Conservation (phyloP, 2,113 vertebrate species). For the Chinchilla lanigera region DNA sequence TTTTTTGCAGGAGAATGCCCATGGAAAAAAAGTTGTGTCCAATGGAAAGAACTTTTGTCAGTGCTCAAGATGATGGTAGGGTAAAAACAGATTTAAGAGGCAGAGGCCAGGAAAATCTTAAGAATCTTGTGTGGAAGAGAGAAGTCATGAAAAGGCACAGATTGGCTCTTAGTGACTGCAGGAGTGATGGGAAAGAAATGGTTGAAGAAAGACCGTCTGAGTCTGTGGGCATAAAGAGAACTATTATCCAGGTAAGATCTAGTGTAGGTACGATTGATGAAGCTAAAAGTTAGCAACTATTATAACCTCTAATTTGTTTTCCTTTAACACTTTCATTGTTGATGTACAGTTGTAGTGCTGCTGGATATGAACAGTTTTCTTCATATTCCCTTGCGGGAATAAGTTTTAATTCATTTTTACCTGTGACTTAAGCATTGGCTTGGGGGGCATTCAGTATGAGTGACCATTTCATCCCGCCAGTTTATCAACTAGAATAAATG, state of each 20-base stretch:
- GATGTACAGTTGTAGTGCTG: background rate
- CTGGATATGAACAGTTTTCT: background rate
- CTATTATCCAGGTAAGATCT: background rate
- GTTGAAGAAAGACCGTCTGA: background rate
- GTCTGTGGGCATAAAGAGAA: background rate
- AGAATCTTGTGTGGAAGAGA: background rate
- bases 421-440: conserved; percentile 44
- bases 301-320: background rate
- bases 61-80: background rate
- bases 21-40: background rate
- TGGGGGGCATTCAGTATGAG: background rate
- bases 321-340: background rate
- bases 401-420: background rate
- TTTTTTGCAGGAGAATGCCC: background rate
- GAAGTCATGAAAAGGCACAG: no score
- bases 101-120: background rate
- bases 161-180: background rate
- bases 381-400: background rate
- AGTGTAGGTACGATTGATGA: background rate
- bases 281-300: background rate
- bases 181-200: background rate
- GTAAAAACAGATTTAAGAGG: no score
- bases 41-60: background rate
- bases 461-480: conserved; percentile 46
- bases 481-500: conserved; percentile 43